Evolutionary conservation across 92 coral and sea anemone species (phyloP).

Genomic region (Heteractis magnifica): DNA sequence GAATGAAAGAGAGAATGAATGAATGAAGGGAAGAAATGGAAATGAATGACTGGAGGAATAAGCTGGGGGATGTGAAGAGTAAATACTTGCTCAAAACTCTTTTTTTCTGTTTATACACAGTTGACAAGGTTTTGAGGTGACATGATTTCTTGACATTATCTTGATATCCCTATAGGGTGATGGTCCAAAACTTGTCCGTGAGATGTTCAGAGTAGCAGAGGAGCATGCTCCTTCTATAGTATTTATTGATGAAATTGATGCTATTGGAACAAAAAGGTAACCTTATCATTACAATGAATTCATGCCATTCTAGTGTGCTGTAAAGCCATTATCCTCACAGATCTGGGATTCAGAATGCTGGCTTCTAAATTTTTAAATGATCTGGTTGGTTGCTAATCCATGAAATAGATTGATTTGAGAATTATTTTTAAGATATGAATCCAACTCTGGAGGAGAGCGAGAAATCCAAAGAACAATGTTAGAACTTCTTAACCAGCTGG

Average conservation of each 20-base stretch:
- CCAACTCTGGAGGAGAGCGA: conserved; percentile 98
- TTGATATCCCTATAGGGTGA: conserved; percentile 69
- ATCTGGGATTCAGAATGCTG: too few relatives aligned
- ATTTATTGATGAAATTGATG: conserved; percentile 98
- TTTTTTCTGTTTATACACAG: too few relatives aligned
- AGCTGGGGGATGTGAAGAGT: neutral
- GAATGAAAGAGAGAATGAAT: neutral
- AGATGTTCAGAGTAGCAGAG: conserved; percentile 95
- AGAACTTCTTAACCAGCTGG: conserved; percentile 96
- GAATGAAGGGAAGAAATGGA: too few relatives aligned
- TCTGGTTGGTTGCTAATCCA: too few relatives aligned
- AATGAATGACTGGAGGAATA: neutral
- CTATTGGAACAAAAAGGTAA: conserved; percentile 98
- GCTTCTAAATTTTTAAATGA: too few relatives aligned
- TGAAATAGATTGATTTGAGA: neutral
- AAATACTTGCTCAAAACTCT: too few relatives aligned
- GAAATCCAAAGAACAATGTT: conserved; percentile 98
- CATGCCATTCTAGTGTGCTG: too few relatives aligned
- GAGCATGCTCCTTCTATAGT: conserved; percentile 99
- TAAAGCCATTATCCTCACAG: too few relatives aligned
- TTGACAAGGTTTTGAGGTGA: too few relatives aligned
- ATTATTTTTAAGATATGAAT: conserved; percentile 69
- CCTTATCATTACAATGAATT: neutral
- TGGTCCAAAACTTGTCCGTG: conserved; percentile 97
- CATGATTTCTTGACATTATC: neutral